Percentiles rank a stretch among this genome's conserved stretches.
Conservation (phyloP, 35 echinoderm and acorn worm genomes). For the Diadema setosum region DNA sequence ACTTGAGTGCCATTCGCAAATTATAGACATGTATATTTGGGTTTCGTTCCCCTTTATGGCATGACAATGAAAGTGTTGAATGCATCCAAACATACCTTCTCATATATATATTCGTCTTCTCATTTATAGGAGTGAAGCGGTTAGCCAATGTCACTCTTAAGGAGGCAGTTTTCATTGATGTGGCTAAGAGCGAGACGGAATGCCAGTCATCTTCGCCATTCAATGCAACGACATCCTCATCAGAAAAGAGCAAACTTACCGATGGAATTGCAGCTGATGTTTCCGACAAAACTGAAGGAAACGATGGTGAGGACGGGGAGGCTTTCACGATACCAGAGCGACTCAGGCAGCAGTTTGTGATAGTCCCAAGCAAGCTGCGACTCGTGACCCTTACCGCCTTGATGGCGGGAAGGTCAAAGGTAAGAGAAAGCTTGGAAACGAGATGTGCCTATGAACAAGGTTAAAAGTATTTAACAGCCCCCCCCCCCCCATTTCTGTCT, state of each 20-base stretch:
- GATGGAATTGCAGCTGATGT: background rate
- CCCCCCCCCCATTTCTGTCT: background rate
- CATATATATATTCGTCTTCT: too few relatives aligned
- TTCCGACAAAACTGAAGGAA: background rate
- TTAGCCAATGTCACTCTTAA: conserved; percentile 78
- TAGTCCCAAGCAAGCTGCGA: conserved; percentile 92
- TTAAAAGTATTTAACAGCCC: background rate
- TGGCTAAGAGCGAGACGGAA: background rate
- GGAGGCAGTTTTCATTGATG: conserved; percentile 72
- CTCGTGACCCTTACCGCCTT: conserved; percentile 83
- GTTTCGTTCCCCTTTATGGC: too few relatives aligned
- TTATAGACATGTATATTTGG: too few relatives aligned
- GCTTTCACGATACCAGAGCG: conserved; percentile 74
- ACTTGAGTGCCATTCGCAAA: too few relatives aligned
- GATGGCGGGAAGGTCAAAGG: conserved; percentile 64
- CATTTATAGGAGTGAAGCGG: conserved; percentile 55
- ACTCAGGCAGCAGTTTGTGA: conserved; percentile 78
- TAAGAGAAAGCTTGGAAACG: too few relatives aligned
- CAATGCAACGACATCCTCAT: background rate
- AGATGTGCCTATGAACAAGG: background rate
- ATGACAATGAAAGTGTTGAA: too few relatives aligned
- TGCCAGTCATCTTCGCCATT: background rate
- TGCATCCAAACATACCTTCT: too few relatives aligned
- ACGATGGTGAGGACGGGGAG: background rate
- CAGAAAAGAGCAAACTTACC: background rate